Evolutionary conservation across 2,113 vertebrate genomes (phyloP).

Genomic region (Grammatotria lemairii): DNA sequence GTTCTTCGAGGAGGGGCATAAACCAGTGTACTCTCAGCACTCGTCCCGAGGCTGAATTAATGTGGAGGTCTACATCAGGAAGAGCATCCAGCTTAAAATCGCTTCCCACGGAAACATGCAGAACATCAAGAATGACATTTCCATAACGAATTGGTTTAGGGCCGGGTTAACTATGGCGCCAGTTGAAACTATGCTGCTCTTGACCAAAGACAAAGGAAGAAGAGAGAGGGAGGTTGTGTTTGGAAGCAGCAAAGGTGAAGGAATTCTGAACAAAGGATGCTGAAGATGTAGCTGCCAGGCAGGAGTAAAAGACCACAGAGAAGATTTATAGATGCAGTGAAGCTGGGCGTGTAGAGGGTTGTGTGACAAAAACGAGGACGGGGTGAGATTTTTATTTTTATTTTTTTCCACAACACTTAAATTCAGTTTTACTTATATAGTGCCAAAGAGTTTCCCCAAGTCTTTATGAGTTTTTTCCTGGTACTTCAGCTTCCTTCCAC

Average conservation of each 20-base stretch:
- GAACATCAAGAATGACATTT: not conserved
- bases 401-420: not conserved
- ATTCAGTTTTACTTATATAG: not conserved
- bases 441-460: not conserved
- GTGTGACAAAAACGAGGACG: not conserved
- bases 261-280: not conserved
- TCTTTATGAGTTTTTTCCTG: not conserved
- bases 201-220: not conserved
- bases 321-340: not conserved
- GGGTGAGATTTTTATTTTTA: not conserved
- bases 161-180: not conserved
- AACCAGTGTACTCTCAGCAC: not conserved
- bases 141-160: not conserved
- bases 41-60: not conserved
- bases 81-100: not conserved
- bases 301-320: not conserved
- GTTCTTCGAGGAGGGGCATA: not conserved
- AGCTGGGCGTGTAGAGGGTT: not conserved
- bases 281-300: not conserved
- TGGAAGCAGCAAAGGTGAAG: not conserved
- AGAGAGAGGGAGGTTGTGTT: not conserved
- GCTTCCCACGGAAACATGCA: not conserved
- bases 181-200: not conserved
- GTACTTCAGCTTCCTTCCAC: not conserved
- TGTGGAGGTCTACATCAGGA: not conserved